Evolutionary conservation across 2,797 vertebrate genomes (phyloP).

Genomic region (Chromobotia macracanthus): DNA sequence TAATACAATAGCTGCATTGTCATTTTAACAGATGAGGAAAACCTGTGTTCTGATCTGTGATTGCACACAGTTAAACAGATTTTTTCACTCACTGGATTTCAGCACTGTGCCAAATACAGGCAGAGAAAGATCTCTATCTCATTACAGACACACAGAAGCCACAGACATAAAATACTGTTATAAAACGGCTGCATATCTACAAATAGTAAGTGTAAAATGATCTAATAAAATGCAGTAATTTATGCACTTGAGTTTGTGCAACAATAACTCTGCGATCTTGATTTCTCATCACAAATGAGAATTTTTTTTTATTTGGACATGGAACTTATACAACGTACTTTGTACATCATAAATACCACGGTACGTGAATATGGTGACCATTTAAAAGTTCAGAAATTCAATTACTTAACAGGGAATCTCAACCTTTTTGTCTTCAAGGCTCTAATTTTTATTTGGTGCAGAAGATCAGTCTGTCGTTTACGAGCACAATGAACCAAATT

Average conservation of each 20-base stretch:
- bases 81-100: slow-evolving; percentile 34
- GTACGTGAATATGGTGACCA: too few species aligned
- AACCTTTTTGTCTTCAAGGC: too few species aligned
- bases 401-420: too few species aligned
- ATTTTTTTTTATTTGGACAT: too few species aligned
- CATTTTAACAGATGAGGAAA: slow-evolving; percentile 4
- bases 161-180: not conserved
- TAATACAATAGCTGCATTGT: slow-evolving; percentile 41
- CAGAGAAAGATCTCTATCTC: not conserved
- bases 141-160: slow-evolving; percentile 7
- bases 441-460: not conserved
- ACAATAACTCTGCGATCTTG: not conserved
- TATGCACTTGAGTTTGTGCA: too few species aligned
- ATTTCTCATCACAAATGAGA: not conserved
- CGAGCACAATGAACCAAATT: not conserved
- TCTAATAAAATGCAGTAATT: not conserved
- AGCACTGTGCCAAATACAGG: slow-evolving; percentile 4
- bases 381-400: too few species aligned
- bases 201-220: not conserved
- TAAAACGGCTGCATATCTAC: not conserved
- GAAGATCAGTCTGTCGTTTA: not conserved
- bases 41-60: not conserved
- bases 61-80: slow-evolving; percentile 34
- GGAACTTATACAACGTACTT: too few species aligned
- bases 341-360: too few species aligned